These are phyloP conservation scores for Onychomys torridus DNA, from an alignment of 2,797 vertebrate species.

Conservation along the genomic window DNA sequence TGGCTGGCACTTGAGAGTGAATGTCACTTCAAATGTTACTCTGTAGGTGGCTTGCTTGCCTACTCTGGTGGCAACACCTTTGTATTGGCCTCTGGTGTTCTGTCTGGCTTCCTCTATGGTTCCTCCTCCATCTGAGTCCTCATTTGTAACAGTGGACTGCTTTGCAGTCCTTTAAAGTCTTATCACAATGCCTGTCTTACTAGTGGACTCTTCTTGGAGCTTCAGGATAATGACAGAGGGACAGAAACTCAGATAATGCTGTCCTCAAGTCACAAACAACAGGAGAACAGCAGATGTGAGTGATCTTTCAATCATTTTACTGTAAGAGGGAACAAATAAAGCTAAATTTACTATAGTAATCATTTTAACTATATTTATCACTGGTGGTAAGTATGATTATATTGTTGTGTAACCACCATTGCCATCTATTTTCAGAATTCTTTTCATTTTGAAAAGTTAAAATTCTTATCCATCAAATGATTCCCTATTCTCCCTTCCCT, in stretches of 20 bases:
- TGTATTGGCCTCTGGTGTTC: not conserved
- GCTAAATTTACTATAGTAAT: not conserved
- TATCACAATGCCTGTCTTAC: not conserved
- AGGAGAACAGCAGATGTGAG: slow-evolving; percentile 2
- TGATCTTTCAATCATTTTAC: not conserved
- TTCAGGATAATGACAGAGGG: slow-evolving; percentile 21
- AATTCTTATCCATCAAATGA: not conserved
- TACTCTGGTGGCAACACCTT: not conserved
- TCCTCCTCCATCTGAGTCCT: not conserved
- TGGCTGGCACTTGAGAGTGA: slow-evolving; percentile 36
- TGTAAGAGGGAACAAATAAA: not conserved
- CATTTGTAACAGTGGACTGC: slow-evolving; percentile 36
- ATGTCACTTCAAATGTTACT: slow-evolving; percentile 14
- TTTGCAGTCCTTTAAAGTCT: not conserved
- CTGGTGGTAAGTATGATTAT: not conserved
- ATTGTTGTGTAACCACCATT: not conserved
- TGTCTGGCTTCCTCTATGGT: not conserved
- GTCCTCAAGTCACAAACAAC: slow-evolving; percentile 24
- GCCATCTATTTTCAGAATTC: slow-evolving; percentile 8
- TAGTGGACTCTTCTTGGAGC: not conserved
- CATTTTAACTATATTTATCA: not conserved
- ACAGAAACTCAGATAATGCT: slow-evolving; percentile 4
- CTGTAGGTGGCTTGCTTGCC: not conserved
- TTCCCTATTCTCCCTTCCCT: not conserved
- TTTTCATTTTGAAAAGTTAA: slow-evolving; percentile 40